A percentile compares a stretch with the other conserved stretches of the same genome.
Evolutionary conservation across 2,113 vertebrate genomes (phyloP).

Genomic region (Recurvirostra avosetta): DNA sequence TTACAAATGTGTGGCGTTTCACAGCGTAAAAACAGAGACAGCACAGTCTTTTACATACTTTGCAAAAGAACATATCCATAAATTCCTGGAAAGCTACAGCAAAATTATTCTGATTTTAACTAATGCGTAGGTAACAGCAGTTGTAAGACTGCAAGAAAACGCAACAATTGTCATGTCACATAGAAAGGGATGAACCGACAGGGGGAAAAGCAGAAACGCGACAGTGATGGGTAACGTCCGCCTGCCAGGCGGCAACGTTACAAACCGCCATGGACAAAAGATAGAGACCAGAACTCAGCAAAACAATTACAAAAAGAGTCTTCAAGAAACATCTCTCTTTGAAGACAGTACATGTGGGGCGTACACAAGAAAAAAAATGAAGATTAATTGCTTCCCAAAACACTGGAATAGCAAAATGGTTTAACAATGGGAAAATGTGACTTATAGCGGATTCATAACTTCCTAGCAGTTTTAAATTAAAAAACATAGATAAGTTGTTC

Average conservation of each 20-base stretch:
- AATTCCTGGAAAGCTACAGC: background rate
- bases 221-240: too few species aligned
- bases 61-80: background rate
- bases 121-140: background rate
- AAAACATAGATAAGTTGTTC: background rate
- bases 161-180: too few species aligned
- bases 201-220: background rate
- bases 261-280: background rate
- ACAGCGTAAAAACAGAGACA: background rate
- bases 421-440: background rate
- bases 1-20: accelerated
- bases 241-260: background rate
- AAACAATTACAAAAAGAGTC: background rate
- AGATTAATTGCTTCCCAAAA: background rate
- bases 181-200: background rate
- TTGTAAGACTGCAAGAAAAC: background rate
- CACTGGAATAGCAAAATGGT: background rate
- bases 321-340: background rate
- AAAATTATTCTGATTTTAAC: background rate
- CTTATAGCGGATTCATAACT: background rate
- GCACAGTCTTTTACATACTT: background rate
- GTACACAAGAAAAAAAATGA: background rate
- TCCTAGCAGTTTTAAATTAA: background rate
- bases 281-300: background rate
- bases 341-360: background rate